A percentile compares a stretch with the other conserved stretches of the same genome.
These are phyloP conservation scores for Cyprinus carpio DNA, from an alignment of 2,113 vertebrate genomes.

Conservation along the genomic window DNA sequence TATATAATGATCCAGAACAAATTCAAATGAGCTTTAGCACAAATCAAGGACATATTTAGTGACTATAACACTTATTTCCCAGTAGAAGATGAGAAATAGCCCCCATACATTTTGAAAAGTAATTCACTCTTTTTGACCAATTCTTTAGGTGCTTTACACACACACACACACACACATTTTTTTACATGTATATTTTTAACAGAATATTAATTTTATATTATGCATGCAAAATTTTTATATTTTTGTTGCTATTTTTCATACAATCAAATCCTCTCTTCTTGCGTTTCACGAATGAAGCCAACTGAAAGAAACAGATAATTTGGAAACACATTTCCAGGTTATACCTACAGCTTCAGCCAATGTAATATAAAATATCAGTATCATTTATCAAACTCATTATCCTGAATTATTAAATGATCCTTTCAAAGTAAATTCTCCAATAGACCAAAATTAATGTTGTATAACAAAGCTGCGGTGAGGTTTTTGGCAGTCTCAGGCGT, in stretches of 20 bases:
- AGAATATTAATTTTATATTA: no score
- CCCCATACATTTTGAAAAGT: no score
- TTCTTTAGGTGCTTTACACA: no score
- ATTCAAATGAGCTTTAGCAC: neutral
- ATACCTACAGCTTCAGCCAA: neutral
- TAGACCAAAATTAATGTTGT: neutral
- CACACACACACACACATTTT: no score
- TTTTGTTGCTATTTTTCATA: no score
- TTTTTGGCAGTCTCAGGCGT: slow-evolving; percentile 8
- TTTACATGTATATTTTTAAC: no score
- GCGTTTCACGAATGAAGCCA: no score
- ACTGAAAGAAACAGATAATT: neutral
- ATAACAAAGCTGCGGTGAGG: slow-evolving; percentile 15
- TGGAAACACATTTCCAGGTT: neutral
- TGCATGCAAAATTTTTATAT: no score
- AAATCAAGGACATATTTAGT: neutral
- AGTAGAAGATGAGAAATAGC: no score
- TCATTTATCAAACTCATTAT: neutral
- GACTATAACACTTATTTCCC: neutral
- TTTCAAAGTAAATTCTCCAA: neutral
- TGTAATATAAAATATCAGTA: neutral
- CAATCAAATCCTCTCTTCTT: no score
- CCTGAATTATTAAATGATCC: neutral
- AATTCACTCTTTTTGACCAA: no score
- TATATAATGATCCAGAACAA: neutral